A percentile compares a stretch with the other conserved stretches of the same genome.
Conservation (phyloP, 2,797 vertebrate genomes). For the Esox lucius region DNA sequence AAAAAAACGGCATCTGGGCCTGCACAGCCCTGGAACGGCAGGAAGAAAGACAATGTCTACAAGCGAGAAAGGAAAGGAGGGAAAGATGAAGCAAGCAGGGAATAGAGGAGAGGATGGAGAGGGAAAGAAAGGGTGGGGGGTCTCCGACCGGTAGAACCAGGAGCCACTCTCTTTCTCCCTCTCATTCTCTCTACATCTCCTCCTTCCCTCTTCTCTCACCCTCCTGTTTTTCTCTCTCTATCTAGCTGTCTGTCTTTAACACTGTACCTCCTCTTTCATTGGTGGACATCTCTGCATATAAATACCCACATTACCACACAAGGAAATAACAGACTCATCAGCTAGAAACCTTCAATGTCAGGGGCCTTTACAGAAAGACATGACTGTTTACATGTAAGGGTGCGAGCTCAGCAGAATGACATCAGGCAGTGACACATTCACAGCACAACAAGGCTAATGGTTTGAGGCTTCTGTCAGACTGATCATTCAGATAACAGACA, state of each 20-base stretch:
- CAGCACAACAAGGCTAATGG: not conserved
- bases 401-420: not conserved
- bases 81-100: slow-evolving; percentile 3
- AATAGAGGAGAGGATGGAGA: slow-evolving; percentile 3
- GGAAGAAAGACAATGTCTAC: slow-evolving; percentile 6
- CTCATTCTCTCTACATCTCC: not conserved
- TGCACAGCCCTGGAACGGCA: not conserved
- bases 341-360: not conserved
- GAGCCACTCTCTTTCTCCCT: not conserved
- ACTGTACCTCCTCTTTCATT: not conserved
- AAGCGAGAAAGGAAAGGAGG: slow-evolving; percentile 1
- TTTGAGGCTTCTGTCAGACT: not conserved
- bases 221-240: not conserved
- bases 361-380: not conserved
- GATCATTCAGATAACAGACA: not conserved
- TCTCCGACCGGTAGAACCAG: not conserved
- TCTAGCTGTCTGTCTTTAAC: not conserved
- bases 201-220: slow-evolving; percentile 3
- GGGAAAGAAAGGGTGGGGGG: not conserved
- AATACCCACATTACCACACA: slow-evolving; percentile 10
- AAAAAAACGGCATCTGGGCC: slow-evolving; percentile 13
- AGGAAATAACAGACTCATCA: slow-evolving; percentile 9
- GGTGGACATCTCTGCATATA: slow-evolving; percentile 1
- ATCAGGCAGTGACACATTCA: no score
- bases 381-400: not conserved